Evolutionary conservation across 2,113 vertebrate genomes (phyloP).

Genomic region (Rhineura floridana): DNA sequence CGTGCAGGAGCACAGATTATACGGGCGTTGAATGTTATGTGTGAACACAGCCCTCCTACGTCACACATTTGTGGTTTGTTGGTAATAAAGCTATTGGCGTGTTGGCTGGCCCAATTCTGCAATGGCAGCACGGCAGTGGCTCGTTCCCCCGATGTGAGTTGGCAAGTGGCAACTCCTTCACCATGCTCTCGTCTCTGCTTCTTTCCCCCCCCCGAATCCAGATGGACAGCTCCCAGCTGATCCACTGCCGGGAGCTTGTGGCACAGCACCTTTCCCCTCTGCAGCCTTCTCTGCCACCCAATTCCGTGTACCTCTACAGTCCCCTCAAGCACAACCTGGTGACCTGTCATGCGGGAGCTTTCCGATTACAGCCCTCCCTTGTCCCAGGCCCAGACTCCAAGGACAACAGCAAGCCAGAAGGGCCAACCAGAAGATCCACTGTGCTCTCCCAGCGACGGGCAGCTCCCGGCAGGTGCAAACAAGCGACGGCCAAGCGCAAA

Average conservation of each 20-base stretch:
- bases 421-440: constrained; percentile 71
- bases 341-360: constrained; percentile 77
- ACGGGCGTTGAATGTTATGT: too few relatives aligned
- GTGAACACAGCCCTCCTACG: too few relatives aligned
- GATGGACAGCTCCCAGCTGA: constrained; percentile 92
- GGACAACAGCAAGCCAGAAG: constrained; percentile 80
- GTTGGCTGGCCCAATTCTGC: neutral
- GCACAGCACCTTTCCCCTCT: constrained; percentile 88
- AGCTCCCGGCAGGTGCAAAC: constrained; percentile 79
- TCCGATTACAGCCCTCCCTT: constrained; percentile 74
- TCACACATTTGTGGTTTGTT: neutral
- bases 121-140: neutral
- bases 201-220: constrained; percentile 53
- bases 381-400: constrained; percentile 75
- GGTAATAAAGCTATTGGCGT: neutral
- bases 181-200: neutral
- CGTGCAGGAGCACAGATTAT: too few relatives aligned
- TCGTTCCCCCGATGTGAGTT: too few relatives aligned
- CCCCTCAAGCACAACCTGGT: constrained; percentile 84
- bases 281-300: constrained; percentile 88
- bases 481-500: constrained; percentile 90
- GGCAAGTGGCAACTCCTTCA: neutral
- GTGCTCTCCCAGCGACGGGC: constrained; percentile 72
- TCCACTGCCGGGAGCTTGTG: constrained; percentile 92
- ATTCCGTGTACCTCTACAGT: constrained; percentile 96